Evolutionary conservation across 2,797 vertebrate species (phyloP).

Genomic region (Chromis chromis): DNA sequence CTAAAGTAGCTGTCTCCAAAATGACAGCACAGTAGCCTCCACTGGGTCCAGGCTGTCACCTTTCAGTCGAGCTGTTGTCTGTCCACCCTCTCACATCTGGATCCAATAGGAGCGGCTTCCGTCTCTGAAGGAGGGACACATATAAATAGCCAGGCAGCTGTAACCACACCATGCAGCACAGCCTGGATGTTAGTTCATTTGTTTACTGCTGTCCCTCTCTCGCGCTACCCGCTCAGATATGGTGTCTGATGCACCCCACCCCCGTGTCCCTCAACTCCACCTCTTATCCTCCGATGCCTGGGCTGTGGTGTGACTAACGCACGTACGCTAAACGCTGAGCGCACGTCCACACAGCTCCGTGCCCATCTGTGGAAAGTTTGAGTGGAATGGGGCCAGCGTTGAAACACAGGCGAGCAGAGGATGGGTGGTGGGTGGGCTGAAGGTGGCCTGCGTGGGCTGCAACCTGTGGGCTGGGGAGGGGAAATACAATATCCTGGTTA

Average conservation of each 20-base stretch:
- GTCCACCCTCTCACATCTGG: slow-evolving; percentile 82
- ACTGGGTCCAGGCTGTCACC: slow-evolving; percentile 65
- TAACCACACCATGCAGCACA: slow-evolving; percentile 80
- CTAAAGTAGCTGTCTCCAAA: slow-evolving; percentile 16
- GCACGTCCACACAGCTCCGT: slow-evolving; percentile 42
- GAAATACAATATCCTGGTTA: slow-evolving; percentile 69
- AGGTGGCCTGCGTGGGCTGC: slow-evolving; percentile 65
- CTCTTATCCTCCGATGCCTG: slow-evolving; percentile 51
- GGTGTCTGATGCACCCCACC: slow-evolving; percentile 43
- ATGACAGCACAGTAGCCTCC: slow-evolving; percentile 41
- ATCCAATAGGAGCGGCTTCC: slow-evolving; percentile 84
- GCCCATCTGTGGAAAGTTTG: slow-evolving; percentile 74
- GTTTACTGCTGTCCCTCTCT: slow-evolving; percentile 66
- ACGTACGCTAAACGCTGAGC: slow-evolving; percentile 32
- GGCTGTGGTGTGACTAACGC: slow-evolving; percentile 63
- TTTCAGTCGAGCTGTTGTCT: slow-evolving; percentile 71
- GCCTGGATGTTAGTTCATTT: slow-evolving; percentile 71
- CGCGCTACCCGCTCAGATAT: slow-evolving; percentile 58
- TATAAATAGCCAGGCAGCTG: slow-evolving; percentile 83
- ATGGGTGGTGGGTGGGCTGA: slow-evolving; percentile 69
- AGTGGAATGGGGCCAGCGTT: slow-evolving; percentile 62
- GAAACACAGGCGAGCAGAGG: slow-evolving; percentile 54
- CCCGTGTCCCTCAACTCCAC: slow-evolving; percentile 32
- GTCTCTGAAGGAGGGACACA: slow-evolving; percentile 77
- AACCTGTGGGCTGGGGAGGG: slow-evolving; percentile 68